Evolutionary conservation across 2,113 vertebrate species (phyloP).

Genomic region (Coryphaenoides rupestris): DNA sequence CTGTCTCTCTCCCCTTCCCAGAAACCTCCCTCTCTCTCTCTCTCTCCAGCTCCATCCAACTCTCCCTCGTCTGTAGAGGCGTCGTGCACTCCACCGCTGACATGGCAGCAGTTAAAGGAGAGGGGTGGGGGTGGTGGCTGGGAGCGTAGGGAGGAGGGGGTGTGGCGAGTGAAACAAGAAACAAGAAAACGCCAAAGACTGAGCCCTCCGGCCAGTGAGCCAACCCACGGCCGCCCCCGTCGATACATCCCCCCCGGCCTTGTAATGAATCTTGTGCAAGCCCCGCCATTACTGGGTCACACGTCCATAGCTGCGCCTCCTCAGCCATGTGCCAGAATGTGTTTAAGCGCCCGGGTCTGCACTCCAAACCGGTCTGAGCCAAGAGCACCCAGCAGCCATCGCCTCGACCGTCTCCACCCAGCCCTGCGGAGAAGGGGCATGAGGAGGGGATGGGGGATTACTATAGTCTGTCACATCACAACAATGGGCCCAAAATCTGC

Average conservation of each 20-base stretch:
- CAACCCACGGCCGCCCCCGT: slow-evolving; percentile 3
- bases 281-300: slow-evolving; percentile 38
- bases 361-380: slow-evolving; percentile 3
- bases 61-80: too few species aligned
- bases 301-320: slow-evolving; percentile 43
- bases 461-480: background rate
- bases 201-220: too few species aligned
- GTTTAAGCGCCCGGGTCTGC: slow-evolving; percentile 22
- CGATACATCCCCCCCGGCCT: slow-evolving; percentile 42
- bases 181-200: too few species aligned
- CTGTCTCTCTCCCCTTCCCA: background rate
- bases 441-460: too few species aligned
- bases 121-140: too few species aligned
- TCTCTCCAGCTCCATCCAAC: background rate
- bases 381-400: background rate
- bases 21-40: too few species aligned
- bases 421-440: too few species aligned
- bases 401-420: too few species aligned
- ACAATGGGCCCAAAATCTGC: slow-evolving; percentile 7
- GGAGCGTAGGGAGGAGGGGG: too few species aligned
- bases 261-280: slow-evolving; percentile 47
- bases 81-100: slow-evolving; percentile 11
- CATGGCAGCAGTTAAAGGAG: too few species aligned
- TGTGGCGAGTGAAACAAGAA: too few species aligned
- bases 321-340: slow-evolving; percentile 35